Base-by-base conservation (phyloP, 2,797 vertebrate species). In the Gymnoscopelus braueri region DNA sequence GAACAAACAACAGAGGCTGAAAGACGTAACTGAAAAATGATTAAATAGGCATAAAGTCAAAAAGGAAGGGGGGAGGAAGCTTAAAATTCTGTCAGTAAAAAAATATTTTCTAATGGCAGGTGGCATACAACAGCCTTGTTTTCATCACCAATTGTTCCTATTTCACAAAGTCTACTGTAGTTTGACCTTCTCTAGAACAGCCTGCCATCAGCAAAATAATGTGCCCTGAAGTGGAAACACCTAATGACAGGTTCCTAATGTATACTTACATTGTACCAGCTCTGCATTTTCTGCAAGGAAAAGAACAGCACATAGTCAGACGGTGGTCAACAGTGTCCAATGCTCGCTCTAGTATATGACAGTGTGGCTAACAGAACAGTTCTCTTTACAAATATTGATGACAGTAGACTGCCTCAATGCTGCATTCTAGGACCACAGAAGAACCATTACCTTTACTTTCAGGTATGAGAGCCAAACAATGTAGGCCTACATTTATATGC, bases 231-330 rank as follows among this genome's bases (percentile, higher is more conserved):
- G 55, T 47, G 23, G 65, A 67, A 71, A 63, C 13, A 5, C 13
- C 11, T 13, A 32, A 74, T 32, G 23, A 75, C 29, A 8, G 15
- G 10, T 7, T 56, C 60, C 73, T 72, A 50, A 63, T 67, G 55
- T 58, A 69, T 87, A 97, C 96, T 97, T 86, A 97, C 96, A 70
- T 96, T 97, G 92, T 97, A 97, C 96, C 96, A 97, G 94, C 96
- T 97, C 91, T 97, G 96, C 94, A 96, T 96, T 92, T 97, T 97
- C 96, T 97, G 95, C 58, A 91, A 95, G 60, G 68, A 86, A 89
- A 78, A 80, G 47, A 73, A 84, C 23, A 85, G n/a, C 4, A 65
- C 48, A 60, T 29, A 74, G 39, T 44, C 8, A 44, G 8, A 44
- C 24, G 80, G n/a, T 57, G 10, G 49, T 50, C 12, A 72, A 63